A percentile compares a stretch with the other conserved stretches of the same genome.
Conservation (phyloP, 2,888 invertebrate genomes). For the Eupithecia subumbrata region DNA sequence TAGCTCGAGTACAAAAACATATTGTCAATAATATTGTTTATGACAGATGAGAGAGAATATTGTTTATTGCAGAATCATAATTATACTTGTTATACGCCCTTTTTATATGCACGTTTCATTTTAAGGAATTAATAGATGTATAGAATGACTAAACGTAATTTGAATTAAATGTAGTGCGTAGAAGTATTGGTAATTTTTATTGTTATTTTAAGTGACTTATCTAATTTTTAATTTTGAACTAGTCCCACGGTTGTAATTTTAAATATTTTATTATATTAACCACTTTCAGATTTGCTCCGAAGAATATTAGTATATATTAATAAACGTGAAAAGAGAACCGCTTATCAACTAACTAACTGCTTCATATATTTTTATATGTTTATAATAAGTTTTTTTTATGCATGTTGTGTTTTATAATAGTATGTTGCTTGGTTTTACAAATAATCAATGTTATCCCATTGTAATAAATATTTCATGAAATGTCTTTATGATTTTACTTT, state of each 20-base stretch:
- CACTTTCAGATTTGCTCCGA: constrained; percentile 79
- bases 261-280: constrained; percentile 20
- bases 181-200: constrained; percentile 43
- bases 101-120: constrained; percentile 51
- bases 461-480: constrained; percentile 20
- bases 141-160: constrained; percentile 48
- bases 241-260: constrained; percentile 20
- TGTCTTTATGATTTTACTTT: constrained; percentile 38
- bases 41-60: constrained; percentile 28
- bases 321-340: constrained; percentile 23
- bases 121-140: constrained; percentile 45
- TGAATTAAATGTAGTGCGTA: constrained; percentile 58
- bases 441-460: constrained; percentile 34
- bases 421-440: constrained; percentile 41
- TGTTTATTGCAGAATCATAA: constrained; percentile 48
- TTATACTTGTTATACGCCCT: constrained; percentile 49
- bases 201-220: constrained; percentile 37
- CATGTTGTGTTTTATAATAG: constrained; percentile 42
- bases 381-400: constrained; percentile 34
- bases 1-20: constrained; percentile 58
- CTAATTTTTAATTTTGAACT: constrained; percentile 38
- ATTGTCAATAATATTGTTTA: constrained; percentile 33
- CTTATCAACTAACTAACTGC: constrained; percentile 45
- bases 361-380: constrained; percentile 33
- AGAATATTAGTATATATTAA: constrained; percentile 81